phyloP scores from a whole-genome alignment of 1,140 invertebrate genomes.

The Hydropsyche tenuis region DNA sequence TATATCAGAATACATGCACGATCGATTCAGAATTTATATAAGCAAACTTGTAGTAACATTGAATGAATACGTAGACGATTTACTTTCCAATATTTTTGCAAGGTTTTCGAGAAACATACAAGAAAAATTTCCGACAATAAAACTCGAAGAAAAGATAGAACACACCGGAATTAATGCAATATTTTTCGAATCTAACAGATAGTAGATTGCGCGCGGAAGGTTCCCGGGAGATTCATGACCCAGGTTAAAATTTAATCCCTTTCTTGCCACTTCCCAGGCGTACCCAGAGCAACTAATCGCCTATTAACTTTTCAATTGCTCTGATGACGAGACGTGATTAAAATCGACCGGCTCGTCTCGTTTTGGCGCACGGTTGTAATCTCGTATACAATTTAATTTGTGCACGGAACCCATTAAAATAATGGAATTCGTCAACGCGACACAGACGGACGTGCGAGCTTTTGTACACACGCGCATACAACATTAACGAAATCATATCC shows the following conservation, averaged over 20 bases:
- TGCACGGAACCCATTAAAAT: constrained; percentile 16
- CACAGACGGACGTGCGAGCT: not conserved
- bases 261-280: constrained; percentile 25
- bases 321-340: constrained; percentile 39
- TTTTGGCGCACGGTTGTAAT: constrained; percentile 1
- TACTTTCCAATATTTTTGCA: too few species aligned
- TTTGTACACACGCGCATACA: not conserved
- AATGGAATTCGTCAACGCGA: not conserved
- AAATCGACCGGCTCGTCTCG: constrained; percentile 29
- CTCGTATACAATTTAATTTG: constrained; percentile 36
- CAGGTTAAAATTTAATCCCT: constrained; percentile 29
- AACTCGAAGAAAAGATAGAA: not conserved
- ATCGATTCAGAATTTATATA: too few species aligned
- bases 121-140: too few species aligned
- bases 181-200: not conserved
- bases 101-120: too few species aligned
- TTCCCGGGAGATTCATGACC: constrained; percentile 19
- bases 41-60: too few species aligned
- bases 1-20: not conserved
- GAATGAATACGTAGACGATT: too few species aligned
- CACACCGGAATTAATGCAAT: constrained; percentile 5
- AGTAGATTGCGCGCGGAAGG: not conserved
- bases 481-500: not conserved
- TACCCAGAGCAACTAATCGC: constrained; percentile 34
- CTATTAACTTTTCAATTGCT: constrained; percentile 41